Evolutionary conservation across 53 echinoderm and acorn worm species (phyloP), one percentile per base, ranked within the genome.

Genomic region (Astropecten irregularis): DNA sequence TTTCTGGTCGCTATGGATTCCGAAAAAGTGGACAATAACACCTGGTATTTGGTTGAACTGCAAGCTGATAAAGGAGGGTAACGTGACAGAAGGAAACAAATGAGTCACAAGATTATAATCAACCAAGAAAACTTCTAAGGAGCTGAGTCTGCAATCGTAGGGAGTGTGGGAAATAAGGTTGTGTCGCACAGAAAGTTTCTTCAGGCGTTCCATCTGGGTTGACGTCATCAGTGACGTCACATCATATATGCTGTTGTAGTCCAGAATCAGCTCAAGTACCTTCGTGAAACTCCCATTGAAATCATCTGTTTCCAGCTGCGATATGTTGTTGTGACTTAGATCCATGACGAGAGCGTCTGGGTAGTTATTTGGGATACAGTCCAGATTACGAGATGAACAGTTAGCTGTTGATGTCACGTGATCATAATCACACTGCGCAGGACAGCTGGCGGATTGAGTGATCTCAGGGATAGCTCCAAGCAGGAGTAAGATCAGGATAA

Each of bases 291-390:
- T 71, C 32, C 67, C 52, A 62, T 47, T 50, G 40, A 82, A 82
- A 50, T 82, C 82, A 22, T 9, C 46, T 82, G 66, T 34, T 11
- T 29, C 37, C 51, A 82, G 51, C 4, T 10, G 27, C 27, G 49
- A 25, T 39, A 77, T 77, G 27, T 38, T 40, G 33, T 77, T 77
- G 42, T 39, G 60, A 2, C 59, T 77, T 4, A 77, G 60, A 77
- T 60, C 42, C 77, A 77, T 77, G 10, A 53, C 23, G 54, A 53
- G 20, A 39, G 81, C 62, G 61, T 81, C 65, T 32, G 64, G 81
- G 20, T 66, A 82, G 67, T 82, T 82, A 28, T 0, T 31, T 14
- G 82, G 82, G 38, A 82, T 82, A 25, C 82, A 82, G 68, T 67
- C 36, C 40, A 81, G 81, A 60, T 39, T 52, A 21, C 50, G 66